Percentiles rank a stretch among this genome's conserved stretches.
phyloP scores from a whole-genome alignment of 2,797 vertebrate species.

The Spheniscus humboldti region DNA sequence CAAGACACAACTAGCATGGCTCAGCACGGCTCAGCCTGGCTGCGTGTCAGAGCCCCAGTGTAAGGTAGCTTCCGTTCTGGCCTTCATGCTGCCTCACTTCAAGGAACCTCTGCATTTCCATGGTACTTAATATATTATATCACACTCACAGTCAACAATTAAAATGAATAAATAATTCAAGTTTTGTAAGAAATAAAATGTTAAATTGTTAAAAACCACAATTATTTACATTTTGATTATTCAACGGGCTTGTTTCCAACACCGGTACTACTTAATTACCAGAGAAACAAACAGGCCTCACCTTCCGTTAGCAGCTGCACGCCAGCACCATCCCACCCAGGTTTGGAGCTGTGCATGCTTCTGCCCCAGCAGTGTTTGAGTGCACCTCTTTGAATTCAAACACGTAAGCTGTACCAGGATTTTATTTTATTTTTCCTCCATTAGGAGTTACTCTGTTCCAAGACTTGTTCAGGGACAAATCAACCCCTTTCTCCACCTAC shows the following conservation, averaged over 20 bases:
- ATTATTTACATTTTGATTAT: conserved; percentile 57
- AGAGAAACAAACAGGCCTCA: background rate
- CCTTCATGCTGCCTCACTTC: background rate
- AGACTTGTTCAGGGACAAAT: background rate
- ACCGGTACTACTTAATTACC: background rate
- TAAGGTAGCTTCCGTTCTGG: background rate
- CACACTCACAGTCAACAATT: conserved; percentile 38
- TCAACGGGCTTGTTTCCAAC: background rate
- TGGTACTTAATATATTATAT: background rate
- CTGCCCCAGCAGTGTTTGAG: background rate
- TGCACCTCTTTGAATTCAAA: background rate
- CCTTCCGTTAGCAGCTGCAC: background rate
- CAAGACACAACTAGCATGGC: background rate
- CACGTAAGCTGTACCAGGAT: rapidly evolving
- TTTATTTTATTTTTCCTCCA: background rate
- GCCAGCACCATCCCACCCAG: background rate
- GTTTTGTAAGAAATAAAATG: conserved; percentile 37
- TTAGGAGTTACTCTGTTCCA: background rate
- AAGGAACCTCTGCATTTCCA: conserved; percentile 27
- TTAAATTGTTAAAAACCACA: conserved; percentile 31
- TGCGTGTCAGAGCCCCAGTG: background rate
- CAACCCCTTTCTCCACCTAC: background rate
- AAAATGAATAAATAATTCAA: conserved; percentile 61
- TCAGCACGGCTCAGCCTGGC: background rate
- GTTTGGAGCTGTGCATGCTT: background rate